Base-by-base conservation (phyloP, 2,113 vertebrate species). In the Pteruthius melanotis region DNA sequence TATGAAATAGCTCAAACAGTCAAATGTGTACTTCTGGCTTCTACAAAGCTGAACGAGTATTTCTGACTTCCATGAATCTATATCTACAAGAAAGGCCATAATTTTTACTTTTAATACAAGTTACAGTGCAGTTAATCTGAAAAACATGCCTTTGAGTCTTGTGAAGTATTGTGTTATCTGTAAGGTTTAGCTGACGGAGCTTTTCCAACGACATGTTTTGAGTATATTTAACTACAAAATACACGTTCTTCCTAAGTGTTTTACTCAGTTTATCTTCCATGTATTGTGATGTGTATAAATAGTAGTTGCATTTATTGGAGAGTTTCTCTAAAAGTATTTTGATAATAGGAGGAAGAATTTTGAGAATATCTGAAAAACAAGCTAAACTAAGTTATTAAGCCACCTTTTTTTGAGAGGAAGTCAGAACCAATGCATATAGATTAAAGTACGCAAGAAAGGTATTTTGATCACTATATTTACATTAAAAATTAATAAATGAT, bases 21-120 rank as follows among this genome's bases (percentile, higher is more conserved):
- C 8, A 4, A 26, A 60, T 6, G 7, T 60, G 4, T n/a, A 12
- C 33, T 65, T 90, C 28, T 70, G n/a, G 47, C 24, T 93, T 90
- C 50, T 8, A 5, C 0, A 1, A 42, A 26, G 53, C 27, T 63
- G 50, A 83, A 76, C 0, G 0, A 54, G 2, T 74, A 50, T 86
- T 94, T 80, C 60, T 61, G 42, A 66, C 27, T 90, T 88, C 19
- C 5, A 3, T 0, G 0, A 59, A 31, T 50, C 17, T 83, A 4
- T 57, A 68, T 56, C 11, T 88, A 74, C 42, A 49, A 92, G 33
- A 37, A 66, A 80, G 50, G 39, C 33, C 18, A 22, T 64, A 84
- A 89, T 85, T 95, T 95, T 70, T 30, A 74, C 45, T 82, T 93
- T 20, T 57, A 33, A 4, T 59, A 15, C 39, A 14, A n/a, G 15